phyloP scores from a whole-genome alignment of 1,140 invertebrate species.

The Euschistus heros region DNA sequence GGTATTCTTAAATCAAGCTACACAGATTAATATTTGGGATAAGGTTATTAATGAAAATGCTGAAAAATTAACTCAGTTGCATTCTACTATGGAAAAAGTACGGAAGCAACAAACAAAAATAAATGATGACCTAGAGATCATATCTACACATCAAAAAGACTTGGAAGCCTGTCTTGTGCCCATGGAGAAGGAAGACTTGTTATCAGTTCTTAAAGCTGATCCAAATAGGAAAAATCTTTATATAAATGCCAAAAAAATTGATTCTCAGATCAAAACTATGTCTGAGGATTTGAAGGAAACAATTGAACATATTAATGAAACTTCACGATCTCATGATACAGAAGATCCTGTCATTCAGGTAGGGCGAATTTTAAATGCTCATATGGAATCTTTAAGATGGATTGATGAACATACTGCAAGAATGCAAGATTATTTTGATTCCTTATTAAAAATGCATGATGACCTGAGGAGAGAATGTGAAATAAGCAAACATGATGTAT shows the following conservation, averaged over 20 bases:
- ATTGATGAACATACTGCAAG: conserved; percentile 65
- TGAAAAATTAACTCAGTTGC: conserved; percentile 53
- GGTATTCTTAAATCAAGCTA: conserved; percentile 85
- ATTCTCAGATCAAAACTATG: conserved; percentile 88
- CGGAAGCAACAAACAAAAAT: conserved; percentile 78
- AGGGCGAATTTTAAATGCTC: conserved; percentile 85
- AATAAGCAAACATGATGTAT: conserved; percentile 6
- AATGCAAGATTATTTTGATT: conserved; percentile 68
- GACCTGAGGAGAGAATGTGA: conserved; percentile 51
- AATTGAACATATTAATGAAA: conserved; percentile 85
- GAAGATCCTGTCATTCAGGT: conserved; percentile 84
- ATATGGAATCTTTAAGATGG: conserved; percentile 93
- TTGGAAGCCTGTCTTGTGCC: conserved; percentile 76
- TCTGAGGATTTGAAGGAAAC: conserved; percentile 86
- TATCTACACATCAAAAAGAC: conserved; percentile 83
- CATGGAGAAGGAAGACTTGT: conserved; percentile 64
- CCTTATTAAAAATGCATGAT: conserved; percentile 71
- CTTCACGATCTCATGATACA: conserved; percentile 69
- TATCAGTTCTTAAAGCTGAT: conserved; percentile 60
- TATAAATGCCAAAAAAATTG: conserved; percentile 75
- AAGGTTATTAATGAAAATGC: conserved; percentile 79
- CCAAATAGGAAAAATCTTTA: conserved; percentile 81
- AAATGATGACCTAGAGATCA: conserved; percentile 90
- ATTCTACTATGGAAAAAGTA: conserved; percentile 18
- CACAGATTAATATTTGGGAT: conserved; percentile 91